Evolutionary conservation across 2,888 invertebrate genomes (phyloP).

Genomic region (Timandra comae): DNA sequence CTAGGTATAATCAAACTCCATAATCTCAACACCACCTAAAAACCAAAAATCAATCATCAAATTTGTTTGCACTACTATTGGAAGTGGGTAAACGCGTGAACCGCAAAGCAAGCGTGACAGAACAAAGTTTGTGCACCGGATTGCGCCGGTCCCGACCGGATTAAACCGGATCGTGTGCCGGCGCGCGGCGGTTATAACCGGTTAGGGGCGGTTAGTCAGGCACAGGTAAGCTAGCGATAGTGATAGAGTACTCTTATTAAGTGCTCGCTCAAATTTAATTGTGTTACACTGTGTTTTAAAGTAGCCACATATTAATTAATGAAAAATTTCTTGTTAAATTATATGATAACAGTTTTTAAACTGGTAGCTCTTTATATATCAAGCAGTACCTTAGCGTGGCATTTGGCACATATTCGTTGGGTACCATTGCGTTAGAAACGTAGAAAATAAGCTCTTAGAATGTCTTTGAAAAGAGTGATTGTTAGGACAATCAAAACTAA

Average conservation of each 20-base stretch:
- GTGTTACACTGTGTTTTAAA: too few relatives aligned
- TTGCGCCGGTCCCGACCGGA: conserved; percentile 48
- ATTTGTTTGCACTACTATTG: conserved; percentile 37
- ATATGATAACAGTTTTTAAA: too few relatives aligned
- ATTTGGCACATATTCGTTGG: too few relatives aligned
- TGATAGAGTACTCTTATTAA: conserved; percentile 25
- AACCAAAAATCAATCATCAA: conserved; percentile 37
- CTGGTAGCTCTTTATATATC: too few relatives aligned
- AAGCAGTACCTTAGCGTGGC: too few relatives aligned
- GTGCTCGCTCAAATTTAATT: conserved; percentile 27
- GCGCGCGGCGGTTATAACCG: conserved; percentile 32
- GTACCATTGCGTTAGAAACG: too few relatives aligned
- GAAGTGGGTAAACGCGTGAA: conserved; percentile 48
- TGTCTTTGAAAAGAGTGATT: too few relatives aligned
- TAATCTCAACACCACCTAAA: conserved; percentile 14
- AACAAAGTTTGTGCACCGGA: conserved; percentile 62
- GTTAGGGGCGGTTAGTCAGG: conserved; percentile 34
- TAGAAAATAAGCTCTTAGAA: too few relatives aligned
- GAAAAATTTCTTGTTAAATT: too few relatives aligned
- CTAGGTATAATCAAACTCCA: too few relatives aligned
- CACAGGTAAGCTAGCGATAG: conserved; percentile 19
- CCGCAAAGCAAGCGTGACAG: conserved; percentile 60
- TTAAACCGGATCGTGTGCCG: conserved; percentile 36
- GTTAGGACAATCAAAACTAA: neutral
- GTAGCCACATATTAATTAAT: too few relatives aligned